Evolutionary conservation across 2,797 vertebrate genomes (phyloP).

Genomic region (Platalea minor): DNA sequence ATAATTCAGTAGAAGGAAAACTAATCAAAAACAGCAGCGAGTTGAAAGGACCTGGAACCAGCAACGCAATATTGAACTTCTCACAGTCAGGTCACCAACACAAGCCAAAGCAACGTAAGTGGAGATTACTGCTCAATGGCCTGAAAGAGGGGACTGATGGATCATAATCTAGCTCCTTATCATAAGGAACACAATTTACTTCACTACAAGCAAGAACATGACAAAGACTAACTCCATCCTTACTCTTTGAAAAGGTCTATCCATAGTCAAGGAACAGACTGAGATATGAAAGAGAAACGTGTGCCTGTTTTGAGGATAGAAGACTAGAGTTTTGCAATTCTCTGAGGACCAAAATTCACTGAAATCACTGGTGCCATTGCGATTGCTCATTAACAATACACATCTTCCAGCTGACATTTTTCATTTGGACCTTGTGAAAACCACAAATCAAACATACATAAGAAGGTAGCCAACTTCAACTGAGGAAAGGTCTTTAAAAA

Average conservation of each 20-base stretch:
- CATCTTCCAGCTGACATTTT: conserved; percentile 57
- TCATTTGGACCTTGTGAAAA: conserved; percentile 60
- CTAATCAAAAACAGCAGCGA: not conserved
- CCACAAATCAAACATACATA: conserved; percentile 67
- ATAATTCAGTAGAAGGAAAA: not conserved
- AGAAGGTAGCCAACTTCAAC: conserved; percentile 62
- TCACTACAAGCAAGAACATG: not conserved
- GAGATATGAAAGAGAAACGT: conserved; percentile 7
- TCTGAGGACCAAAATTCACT: conserved; percentile 40
- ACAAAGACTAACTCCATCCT: not conserved
- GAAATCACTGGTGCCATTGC: conserved; percentile 37
- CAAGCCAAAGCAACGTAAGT: not conserved
- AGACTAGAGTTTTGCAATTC: not conserved
- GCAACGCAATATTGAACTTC: not conserved
- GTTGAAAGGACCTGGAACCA: not conserved
- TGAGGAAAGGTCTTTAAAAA: conserved; percentile 59
- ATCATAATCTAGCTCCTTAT: not conserved
- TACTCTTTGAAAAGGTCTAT: conserved; percentile 15
- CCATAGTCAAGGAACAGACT: conserved; percentile 13
- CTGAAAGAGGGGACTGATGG: not conserved
- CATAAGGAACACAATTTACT: not conserved
- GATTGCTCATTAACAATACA: conserved; percentile 68
- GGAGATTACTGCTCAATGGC: not conserved
- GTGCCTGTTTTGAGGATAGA: not conserved
- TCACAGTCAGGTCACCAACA: not conserved